Evolutionary conservation across 2,113 vertebrate genomes (phyloP).

Genomic region (Tupaia chinensis): DNA sequence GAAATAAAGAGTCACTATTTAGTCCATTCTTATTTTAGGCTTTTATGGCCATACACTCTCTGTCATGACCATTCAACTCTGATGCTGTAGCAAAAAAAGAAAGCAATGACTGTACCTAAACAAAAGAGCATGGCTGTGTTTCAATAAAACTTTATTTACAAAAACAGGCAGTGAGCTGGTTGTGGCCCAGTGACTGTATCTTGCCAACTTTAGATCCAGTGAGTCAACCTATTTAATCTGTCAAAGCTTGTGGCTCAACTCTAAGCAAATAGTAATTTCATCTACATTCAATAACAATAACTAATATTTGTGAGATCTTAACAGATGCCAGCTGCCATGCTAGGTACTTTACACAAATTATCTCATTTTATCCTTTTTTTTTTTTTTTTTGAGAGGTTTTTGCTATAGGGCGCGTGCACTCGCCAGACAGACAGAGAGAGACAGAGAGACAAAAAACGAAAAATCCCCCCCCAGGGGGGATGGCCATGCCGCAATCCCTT

Average conservation of each 20-base stretch:
- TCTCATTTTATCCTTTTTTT: constrained; percentile 17
- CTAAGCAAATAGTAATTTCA: constrained; percentile 31
- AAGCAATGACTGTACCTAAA: background rate
- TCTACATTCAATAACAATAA: constrained; percentile 12
- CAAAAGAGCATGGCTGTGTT: background rate
- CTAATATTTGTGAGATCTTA: constrained; percentile 19
- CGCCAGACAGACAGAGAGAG: too few relatives aligned
- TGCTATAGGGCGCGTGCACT: too few relatives aligned
- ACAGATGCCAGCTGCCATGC: background rate
- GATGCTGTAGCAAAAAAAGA: background rate
- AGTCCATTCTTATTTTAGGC: background rate
- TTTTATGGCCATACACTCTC: background rate
- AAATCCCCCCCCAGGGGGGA: too few relatives aligned
- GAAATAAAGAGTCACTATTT: background rate
- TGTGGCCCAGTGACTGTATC: background rate
- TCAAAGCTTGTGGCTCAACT: background rate
- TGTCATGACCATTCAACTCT: background rate
- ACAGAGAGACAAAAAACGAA: too few relatives aligned
- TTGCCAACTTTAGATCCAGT: background rate
- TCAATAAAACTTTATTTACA: constrained; percentile 53
- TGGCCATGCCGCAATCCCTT: too few relatives aligned
- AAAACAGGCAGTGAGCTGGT: background rate
- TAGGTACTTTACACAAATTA: background rate
- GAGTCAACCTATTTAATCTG: background rate
- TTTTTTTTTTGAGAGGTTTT: too few relatives aligned